These are phyloP conservation scores for Phrynocephalus guinanensis DNA, from an alignment of 2,797 vertebrate genomes.

Conservation along the genomic window DNA sequence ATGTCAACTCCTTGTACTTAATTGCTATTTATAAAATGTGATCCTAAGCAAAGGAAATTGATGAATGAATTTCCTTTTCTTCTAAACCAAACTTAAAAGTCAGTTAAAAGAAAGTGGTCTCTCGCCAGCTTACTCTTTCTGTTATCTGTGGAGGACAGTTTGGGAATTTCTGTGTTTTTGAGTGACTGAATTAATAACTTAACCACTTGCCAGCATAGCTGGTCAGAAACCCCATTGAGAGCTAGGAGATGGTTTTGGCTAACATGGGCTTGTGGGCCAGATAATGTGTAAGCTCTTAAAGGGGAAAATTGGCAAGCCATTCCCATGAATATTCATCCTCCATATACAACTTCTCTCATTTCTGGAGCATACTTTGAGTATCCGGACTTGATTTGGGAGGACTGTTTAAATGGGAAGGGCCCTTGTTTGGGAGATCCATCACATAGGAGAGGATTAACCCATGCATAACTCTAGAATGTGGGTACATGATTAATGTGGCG, in stretches of 20 bases:
- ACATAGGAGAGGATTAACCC: neutral
- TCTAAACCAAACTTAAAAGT: slow-evolving; percentile 34
- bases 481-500: too few species aligned
- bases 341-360: neutral
- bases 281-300: too few species aligned
- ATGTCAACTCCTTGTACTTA: slow-evolving; percentile 31
- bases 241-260: neutral
- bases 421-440: neutral
- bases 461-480: neutral
- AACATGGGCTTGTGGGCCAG: neutral
- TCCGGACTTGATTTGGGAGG: too few species aligned
- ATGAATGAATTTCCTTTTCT: slow-evolving; percentile 40
- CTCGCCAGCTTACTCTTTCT: neutral
- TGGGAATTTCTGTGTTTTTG: neutral
- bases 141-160: neutral
- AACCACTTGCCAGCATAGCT: neutral
- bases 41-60: slow-evolving; percentile 41
- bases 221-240: neutral
- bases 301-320: neutral
- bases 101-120: neutral
- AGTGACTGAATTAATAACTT: neutral
- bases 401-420: neutral
- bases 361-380: neutral
- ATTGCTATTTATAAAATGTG: slow-evolving; percentile 34
- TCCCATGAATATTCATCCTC: neutral